Evolutionary conservation across 2,113 vertebrate genomes (phyloP), one percentile per base, ranked within the genome.

Genomic region (Noctilio leporinus): DNA sequence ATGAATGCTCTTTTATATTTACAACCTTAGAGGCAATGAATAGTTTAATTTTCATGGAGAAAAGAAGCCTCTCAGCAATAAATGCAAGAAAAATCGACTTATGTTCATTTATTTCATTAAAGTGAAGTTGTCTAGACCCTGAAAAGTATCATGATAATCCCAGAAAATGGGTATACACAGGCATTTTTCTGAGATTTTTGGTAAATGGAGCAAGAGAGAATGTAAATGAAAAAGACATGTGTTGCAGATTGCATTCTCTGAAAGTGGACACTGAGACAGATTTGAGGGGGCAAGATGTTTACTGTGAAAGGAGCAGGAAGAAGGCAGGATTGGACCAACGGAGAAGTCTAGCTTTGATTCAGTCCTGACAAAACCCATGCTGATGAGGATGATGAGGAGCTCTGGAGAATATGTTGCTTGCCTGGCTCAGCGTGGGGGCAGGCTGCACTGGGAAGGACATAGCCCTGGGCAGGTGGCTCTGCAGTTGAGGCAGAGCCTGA

Each of bases 21-120:
- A 33, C 19, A 53, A 83, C 80, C 90, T 93, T 87, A 45, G 76
- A 62, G 55, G 72, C 47, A 80, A 91, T 40, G 8, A 82, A 47
- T 57, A 51, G 22, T 86, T 96, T 95, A 85, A 69, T 87, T 45
- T 95, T 94, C 65, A 72, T 55, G 85, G 28, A 95, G 26, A 62
- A 95, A 93, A 94, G 17, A 81, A 77, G 45, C 26, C 70, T 92
- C 35, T 72, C 16, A 77, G 70, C 70, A 81, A 35, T 72, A 59
- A 49, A 65, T 75, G 14, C 30, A 80, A 40, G 24, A 92, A 26
- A 88, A 81, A 45, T 55, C 33, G 73, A 72, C 10, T n/a, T 86
- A 15, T 11, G 70, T 45, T 91, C 40, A 17, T 87, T 94, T 22
- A 55, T 94, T 89, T 94, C 11, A 70, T 83, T 78, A 82, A 89